Percentiles rank a stretch among this genome's conserved stretches.
phyloP scores from a whole-genome alignment of 2,888 invertebrate species.

The Odontocolon sp. region DNA sequence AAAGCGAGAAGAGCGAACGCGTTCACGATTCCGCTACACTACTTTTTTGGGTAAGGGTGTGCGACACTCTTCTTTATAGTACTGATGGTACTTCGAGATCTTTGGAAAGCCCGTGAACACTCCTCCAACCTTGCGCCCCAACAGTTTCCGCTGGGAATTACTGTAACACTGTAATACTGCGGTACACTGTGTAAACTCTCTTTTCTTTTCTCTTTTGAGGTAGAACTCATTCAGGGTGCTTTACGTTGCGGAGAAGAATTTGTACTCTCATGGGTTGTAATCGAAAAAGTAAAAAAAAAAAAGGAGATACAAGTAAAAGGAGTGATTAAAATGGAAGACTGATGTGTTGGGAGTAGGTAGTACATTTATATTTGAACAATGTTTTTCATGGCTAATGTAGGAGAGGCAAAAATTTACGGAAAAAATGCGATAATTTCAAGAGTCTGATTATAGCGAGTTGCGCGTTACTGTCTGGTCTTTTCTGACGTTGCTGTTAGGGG shows the following conservation, averaged over 20 bases:
- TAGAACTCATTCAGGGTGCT: background rate
- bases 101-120: slow-evolving; percentile 9
- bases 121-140: background rate
- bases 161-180: slow-evolving; percentile 3
- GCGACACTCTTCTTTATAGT: slow-evolving; percentile 35
- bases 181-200: slow-evolving; percentile 21
- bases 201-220: background rate
- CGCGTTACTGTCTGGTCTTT: background rate
- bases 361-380: background rate
- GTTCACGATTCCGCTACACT: slow-evolving; percentile 30
- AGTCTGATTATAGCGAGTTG: no score
- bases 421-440: no score
- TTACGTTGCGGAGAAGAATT: background rate
- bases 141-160: slow-evolving; percentile 21
- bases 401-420: background rate
- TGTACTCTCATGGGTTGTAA: background rate
- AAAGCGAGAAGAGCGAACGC: slow-evolving; percentile 47
- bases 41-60: slow-evolving; percentile 25
- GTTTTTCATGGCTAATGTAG: slow-evolving; percentile 4
- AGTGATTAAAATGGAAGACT: slow-evolving; percentile 4
- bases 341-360: background rate
- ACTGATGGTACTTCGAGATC: slow-evolving; percentile 28
- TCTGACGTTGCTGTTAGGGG: background rate
- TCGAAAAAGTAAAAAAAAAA: background rate
- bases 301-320: background rate